These are phyloP conservation scores for Drosophila cardini DNA, from an alignment of 1,140 invertebrate species.

Conservation along the genomic window DNA sequence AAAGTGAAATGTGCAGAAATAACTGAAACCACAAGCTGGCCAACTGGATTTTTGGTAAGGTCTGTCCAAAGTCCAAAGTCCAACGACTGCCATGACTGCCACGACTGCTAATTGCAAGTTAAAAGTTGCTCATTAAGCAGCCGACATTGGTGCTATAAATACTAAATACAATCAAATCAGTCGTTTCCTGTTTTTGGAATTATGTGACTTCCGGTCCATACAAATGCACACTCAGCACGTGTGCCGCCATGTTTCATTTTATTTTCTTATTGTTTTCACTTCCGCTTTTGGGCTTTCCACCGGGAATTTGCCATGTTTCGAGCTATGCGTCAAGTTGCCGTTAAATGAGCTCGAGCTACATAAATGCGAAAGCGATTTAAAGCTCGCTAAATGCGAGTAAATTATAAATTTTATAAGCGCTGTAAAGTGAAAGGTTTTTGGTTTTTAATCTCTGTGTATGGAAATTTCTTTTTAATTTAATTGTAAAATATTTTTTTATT, in stretches of 20 bases:
- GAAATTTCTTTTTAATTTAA: no score
- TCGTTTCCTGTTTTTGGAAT: constrained; percentile 68
- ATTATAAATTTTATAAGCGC: neutral
- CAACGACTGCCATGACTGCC: constrained; percentile 13
- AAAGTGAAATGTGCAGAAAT: constrained; percentile 72
- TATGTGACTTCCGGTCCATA: constrained; percentile 71
- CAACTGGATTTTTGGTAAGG: constrained; percentile 3
- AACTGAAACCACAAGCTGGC: constrained; percentile 41
- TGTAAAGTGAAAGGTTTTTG: no score
- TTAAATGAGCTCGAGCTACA: neutral
- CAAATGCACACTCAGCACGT: constrained; percentile 59
- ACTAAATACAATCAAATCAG: constrained; percentile 76
- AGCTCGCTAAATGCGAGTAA: neutral
- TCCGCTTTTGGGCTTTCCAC: neutral
- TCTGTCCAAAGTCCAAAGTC: neutral
- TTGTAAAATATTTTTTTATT: no score
- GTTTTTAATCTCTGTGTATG: no score
- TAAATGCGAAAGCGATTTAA: constrained; percentile 20
- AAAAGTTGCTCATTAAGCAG: constrained; percentile 76
- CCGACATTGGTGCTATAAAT: constrained; percentile 41
- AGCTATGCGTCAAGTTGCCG: neutral
- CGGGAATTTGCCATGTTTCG: neutral
- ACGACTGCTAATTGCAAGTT: constrained; percentile 67
- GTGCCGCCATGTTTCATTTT: constrained; percentile 38
- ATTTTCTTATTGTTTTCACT: constrained; percentile 6